Base-by-base conservation (phyloP, 2,888 invertebrate genomes). In the Cryptocephalus moraei region DNA sequence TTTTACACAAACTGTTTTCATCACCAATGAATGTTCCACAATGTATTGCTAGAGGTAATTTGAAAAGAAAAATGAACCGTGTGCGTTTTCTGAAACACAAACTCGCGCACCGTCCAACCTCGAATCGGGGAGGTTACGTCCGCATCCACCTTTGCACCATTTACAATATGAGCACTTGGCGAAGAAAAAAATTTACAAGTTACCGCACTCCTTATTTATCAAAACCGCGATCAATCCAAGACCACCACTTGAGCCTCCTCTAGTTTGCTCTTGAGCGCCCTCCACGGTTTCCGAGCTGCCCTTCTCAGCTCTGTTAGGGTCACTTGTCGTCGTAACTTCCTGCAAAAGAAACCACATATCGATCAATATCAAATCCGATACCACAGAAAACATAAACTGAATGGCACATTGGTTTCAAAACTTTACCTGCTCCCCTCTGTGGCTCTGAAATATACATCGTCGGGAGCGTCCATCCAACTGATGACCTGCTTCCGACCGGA, bases 381-480 rank as follows among this genome's bases (percentile, higher is more conserved):
- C n/a, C n/a, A n/a, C n/a, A n/a, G n/a, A n/a, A n/a, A n/a, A n/a
- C n/a, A n/a, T n/a, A n/a, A n/a, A n/a, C n/a, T n/a, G n/a, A n/a
- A n/a, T n/a, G n/a, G n/a, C n/a, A n/a, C n/a, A n/a, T n/a, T n/a
- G n/a, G n/a, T n/a, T n/a, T n/a, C n/a, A n/a, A 42, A 40, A 44
- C 77, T 84, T 78, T 75, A 93, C 94, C 89, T 94, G 73, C 89
- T 89, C 60, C 81, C 79, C 61, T 90, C 89, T 41, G 90, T 91
- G 61, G 92, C 92, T 69, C 89, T 82, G 75, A 93, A 95, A 75
- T 91, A 95, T 56, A 95, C 87, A 75, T 96, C 95, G 69, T 96
- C 95, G 14, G 94, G 94, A 48, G 94, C 94, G 73, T 96, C 95
- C 86, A 93, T 92, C 93, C 93, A 94, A 66, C 92, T 93, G 69